Percentiles rank a stretch among this genome's conserved stretches.
These are phyloP conservation scores for Boulengeromyrus knoepffleri DNA, from an alignment of 2,113 vertebrate genomes.

Conservation along the genomic window DNA sequence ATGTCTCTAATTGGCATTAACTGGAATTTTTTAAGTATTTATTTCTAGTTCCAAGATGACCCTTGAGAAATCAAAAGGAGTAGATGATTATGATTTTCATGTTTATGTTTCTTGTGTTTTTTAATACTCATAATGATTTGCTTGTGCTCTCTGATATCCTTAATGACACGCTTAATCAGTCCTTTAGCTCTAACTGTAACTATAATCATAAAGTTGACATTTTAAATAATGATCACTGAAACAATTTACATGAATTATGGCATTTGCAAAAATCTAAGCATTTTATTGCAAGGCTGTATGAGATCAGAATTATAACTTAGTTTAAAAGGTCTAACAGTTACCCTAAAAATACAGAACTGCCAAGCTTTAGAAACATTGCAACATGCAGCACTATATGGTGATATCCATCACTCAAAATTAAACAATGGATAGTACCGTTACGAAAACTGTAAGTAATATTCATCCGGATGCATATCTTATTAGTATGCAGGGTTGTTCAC, in stretches of 20 bases:
- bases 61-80: constrained; percentile 1
- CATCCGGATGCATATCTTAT: background rate
- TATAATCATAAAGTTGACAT: background rate
- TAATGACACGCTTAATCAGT: background rate
- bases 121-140: background rate
- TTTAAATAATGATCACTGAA: background rate
- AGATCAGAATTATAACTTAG: background rate
- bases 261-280: background rate
- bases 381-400: background rate
- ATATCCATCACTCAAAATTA: background rate
- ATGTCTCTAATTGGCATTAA: background rate
- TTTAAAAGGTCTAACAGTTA: background rate
- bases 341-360: background rate
- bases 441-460: background rate
- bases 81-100: background rate
- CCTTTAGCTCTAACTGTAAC: background rate
- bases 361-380: background rate
- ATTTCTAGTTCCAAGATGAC: background rate
- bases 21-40: background rate
- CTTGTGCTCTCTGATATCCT: background rate
- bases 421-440: background rate
- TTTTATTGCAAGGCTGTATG: background rate
- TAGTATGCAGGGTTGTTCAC: constrained; percentile 14
- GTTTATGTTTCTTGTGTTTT: background rate
- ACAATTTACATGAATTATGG: background rate